Base-by-base conservation (phyloP, 2,888 invertebrate species). In the Orthonevra nobilis region DNA sequence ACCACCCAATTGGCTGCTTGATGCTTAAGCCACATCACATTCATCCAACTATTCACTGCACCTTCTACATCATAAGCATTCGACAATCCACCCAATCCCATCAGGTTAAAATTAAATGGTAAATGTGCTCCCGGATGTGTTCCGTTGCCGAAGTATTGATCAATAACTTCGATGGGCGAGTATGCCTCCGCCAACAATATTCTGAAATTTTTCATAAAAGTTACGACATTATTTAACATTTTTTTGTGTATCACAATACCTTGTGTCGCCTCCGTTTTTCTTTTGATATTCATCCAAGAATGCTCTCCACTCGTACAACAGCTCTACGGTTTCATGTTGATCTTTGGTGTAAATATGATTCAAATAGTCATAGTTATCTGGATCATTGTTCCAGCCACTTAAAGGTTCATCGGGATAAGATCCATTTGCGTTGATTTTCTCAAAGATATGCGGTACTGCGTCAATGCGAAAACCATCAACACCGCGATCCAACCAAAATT, bases 401-500 rank as follows among this genome's bases (percentile, higher is more conserved):
- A 89, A 36, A 0, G 91, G 91, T 56, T 92, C 91, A 74, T 91
- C 90, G 0, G 82, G 84, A 68, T 85, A 88, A 2, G 84, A 82
- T 3, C 85, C 86, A 64, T 87, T 69, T 0, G 64, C 73, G 46
- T 84, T 77, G 1, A 82, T 82, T 0, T 83, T 89, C 83, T 92
- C 92, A 0, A 90, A 90, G 10, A 92, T 84, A 83, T 91, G 91
- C 0, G 92, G 92, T 0, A 92, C 88, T 0, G 93, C 92, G 82
- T 93, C 93, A 0, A 95, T 89, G 50, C 95, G 91, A 84, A 95
- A 94, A 0, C 96, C 96, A 84, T 94, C 94, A 0, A 93, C 92
- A 0, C 95, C 95, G 68, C 91, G 91, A 52, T 93, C 91, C 12
- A 96, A 86, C 95, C 95, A 96, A 85, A 92, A 94, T 34, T 88